Conservation (phyloP, 1,140 invertebrate genomes). For the Eufriesea mexicana region DNA sequence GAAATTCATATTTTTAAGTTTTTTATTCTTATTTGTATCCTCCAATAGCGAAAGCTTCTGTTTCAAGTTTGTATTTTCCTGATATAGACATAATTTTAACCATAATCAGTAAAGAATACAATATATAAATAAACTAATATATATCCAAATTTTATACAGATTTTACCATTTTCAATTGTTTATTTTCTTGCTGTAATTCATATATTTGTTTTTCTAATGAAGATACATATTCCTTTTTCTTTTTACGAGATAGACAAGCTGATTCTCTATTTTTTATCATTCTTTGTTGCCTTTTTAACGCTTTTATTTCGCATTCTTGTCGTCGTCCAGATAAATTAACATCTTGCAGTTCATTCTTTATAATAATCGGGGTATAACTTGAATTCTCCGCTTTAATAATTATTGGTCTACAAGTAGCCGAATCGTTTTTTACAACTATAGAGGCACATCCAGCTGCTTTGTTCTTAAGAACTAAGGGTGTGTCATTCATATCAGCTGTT, state of each 20-base stretch:
- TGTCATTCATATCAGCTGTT: constrained; percentile 28
- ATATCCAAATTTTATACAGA: constrained; percentile 11
- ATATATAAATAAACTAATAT: no score
- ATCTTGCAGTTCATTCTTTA: constrained; percentile 74
- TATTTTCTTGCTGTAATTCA: constrained; percentile 89
- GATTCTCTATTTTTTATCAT: constrained; percentile 96
- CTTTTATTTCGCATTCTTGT: constrained; percentile 81
- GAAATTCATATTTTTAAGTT: constrained; percentile 64
- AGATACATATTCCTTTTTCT: constrained; percentile 95
- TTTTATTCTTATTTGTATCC: constrained; percentile 58
- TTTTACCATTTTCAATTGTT: constrained; percentile 87
- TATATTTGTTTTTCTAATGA: constrained; percentile 89
- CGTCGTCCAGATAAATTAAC: constrained; percentile 65
- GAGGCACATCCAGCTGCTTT: constrained; percentile 42
- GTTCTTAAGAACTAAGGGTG: constrained; percentile 56
- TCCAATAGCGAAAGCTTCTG: constrained; percentile 72
- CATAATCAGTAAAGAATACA: background rate
- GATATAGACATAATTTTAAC: constrained; percentile 37
- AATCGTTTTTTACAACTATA: constrained; percentile 65
- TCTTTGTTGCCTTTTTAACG: constrained; percentile 91
- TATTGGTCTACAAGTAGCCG: constrained; percentile 56
- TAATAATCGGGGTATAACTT: constrained; percentile 71
- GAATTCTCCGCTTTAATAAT: constrained; percentile 70
- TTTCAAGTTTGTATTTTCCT: constrained; percentile 80
- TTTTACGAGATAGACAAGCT: constrained; percentile 94